These are phyloP conservation scores for Garrulus glandarius DNA, from an alignment of 2,797 vertebrate genomes.

Conservation along the genomic window DNA sequence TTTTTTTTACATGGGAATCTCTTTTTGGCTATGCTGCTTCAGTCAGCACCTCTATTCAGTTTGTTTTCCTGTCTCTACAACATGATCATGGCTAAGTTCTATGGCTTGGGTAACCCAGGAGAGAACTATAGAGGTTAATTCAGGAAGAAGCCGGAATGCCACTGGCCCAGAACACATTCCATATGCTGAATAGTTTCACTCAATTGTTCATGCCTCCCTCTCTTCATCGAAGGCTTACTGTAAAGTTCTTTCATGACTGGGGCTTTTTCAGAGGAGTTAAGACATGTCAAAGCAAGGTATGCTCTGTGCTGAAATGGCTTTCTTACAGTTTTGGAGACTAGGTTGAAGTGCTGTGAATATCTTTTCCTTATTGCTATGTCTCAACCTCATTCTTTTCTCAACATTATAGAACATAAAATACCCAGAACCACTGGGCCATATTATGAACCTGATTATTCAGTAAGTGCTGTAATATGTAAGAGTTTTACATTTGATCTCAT, in stretches of 20 bases:
- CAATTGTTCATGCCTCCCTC: not conserved
- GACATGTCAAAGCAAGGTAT: not conserved
- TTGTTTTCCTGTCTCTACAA: not conserved
- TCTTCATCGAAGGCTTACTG: not conserved
- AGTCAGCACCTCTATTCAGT: not conserved
- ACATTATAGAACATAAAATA: not conserved
- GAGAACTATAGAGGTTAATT: not conserved
- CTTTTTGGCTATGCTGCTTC: not conserved
- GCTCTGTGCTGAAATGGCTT: not conserved
- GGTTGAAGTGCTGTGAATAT: not conserved
- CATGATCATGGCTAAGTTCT: fast-evolving
- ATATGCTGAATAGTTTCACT: not conserved
- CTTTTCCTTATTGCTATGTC: fast-evolving
- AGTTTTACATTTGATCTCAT: not conserved
- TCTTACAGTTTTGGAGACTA: not conserved
- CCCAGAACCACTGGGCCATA: not conserved
- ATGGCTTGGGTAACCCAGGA: not conserved
- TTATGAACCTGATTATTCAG: not conserved
- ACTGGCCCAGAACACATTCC: not conserved
- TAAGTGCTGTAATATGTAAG: not conserved
- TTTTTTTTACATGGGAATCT: not conserved
- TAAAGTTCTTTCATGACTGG: not conserved
- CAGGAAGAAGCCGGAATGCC: not conserved
- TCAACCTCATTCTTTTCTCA: not conserved
- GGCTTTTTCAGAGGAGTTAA: not conserved